Base-by-base conservation (phyloP, 2,888 invertebrate genomes). In the Myopa testacea region DNA sequence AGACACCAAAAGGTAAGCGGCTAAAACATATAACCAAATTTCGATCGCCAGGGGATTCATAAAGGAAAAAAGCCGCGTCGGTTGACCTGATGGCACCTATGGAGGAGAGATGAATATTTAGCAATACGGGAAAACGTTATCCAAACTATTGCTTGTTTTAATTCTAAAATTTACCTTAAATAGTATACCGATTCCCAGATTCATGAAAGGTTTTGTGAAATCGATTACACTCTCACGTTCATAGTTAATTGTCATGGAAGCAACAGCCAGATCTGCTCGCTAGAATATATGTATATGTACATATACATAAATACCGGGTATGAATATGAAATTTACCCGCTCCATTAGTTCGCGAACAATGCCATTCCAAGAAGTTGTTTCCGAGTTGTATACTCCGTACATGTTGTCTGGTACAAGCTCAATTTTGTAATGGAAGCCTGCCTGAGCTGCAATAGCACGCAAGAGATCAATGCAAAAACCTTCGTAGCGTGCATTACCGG, bases 131-230 rank as follows among this genome's bases (percentile, higher is more conserved):
- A 58, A 58, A 45, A 45, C 6, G 5, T 63, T 26, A 63, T 19
- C 34, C 19, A 7, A 0, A 63, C 34, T 12, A 5, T 19, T 4
- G n/a, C 19, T 12, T 14, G 1, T 7, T 5, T 6, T 63, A 12
- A 63, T 26, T n/a, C n/a, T 26, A 10, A 62, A 8, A 62, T 12
- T 89, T 90, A 95, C 95, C 93, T 97, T 97, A 90, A 97, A 98
- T 52, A 98, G 90, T 86, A 99, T 99, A 37, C 97, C 96, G 80
- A 98, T 98, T 50, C 98, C 98, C 16, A 98, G 92, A 88, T 98
- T 98, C 96, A 99, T 97, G 90, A 98, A 99, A 0, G 98, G 99
- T 86, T 98, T 98, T 0, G 98, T 98, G 89, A 99, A 99, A 89
- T 98, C 98, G 78, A 99, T 97, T 95, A 89, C 89, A 82, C 89